Evolutionary conservation across 2,113 vertebrate genomes (phyloP).

Genomic region (Apodemus sylvaticus): DNA sequence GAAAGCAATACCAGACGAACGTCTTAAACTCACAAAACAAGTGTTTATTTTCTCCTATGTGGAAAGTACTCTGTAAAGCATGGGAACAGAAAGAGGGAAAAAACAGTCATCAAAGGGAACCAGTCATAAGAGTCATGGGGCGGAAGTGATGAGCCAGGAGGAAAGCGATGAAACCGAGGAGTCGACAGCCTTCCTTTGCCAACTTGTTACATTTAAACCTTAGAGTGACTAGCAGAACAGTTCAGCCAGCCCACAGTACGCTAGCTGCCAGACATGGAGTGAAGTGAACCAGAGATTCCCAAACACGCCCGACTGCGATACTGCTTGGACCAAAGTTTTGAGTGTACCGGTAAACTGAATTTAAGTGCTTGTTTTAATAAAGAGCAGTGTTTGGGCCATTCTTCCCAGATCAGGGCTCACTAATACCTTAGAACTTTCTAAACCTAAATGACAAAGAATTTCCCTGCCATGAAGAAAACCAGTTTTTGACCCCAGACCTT

Average conservation of each 20-base stretch:
- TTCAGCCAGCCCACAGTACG: no score
- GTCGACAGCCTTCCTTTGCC: not conserved
- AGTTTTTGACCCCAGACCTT: constrained; percentile 84
- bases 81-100: not conserved
- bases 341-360: constrained; percentile 68
- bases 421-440: constrained; percentile 84
- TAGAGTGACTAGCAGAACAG: not conserved
- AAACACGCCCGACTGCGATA: not conserved
- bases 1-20: not conserved
- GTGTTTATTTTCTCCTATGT: not conserved
- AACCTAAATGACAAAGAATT: constrained; percentile 85
- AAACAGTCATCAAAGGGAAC: not conserved
- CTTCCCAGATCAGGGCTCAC: constrained; percentile 79
- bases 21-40: not conserved
- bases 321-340: constrained; percentile 64
- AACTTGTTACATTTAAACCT: not conserved
- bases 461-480: constrained; percentile 84
- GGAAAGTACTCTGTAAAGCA: not conserved
- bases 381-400: constrained; percentile 68
- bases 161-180: not conserved
- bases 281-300: not conserved
- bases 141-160: not conserved
- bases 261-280: not conserved
- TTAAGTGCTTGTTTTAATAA: constrained; percentile 70
- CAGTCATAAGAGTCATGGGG: not conserved